phyloP scores from a whole-genome alignment of 2,888 invertebrate species.

The Taphrorychus bicolor region DNA sequence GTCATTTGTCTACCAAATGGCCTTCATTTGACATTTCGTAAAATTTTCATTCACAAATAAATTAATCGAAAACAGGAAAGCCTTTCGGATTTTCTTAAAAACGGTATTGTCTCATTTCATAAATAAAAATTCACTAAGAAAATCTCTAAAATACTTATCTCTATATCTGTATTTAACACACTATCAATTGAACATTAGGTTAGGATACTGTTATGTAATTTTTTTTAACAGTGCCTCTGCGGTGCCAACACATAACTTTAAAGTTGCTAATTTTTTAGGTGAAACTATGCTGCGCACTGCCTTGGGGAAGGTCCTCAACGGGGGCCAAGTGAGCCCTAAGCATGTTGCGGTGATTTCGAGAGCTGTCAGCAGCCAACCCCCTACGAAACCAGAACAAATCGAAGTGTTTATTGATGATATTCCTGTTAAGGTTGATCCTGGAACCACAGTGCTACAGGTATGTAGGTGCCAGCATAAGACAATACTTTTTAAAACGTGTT shows the following conservation, averaged over 20 bases:
- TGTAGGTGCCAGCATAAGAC: too few relatives aligned
- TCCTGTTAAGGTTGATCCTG: conserved; percentile 91
- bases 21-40: too few relatives aligned
- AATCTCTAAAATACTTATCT: not conserved
- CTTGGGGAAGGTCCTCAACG: conserved; percentile 69
- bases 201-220: not conserved
- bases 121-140: not conserved
- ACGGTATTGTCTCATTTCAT: too few relatives aligned
- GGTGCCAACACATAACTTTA: too few relatives aligned
- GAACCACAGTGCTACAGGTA: conserved; percentile 92
- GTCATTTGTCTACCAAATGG: too few relatives aligned
- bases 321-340: conserved; percentile 54
- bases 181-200: not conserved
- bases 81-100: too few relatives aligned
- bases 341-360: conserved; percentile 49
- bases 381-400: conserved; percentile 69
- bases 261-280: not conserved
- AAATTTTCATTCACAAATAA: too few relatives aligned
- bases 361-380: conserved; percentile 47
- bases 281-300: conserved; percentile 78
- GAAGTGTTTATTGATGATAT: conserved; percentile 98
- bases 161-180: not conserved
- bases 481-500: too few relatives aligned
- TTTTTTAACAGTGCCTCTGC: not conserved
- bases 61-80: too few relatives aligned